Conservation (phyloP, 2,113 vertebrate genomes). For the Pteruthius melanotis region DNA sequence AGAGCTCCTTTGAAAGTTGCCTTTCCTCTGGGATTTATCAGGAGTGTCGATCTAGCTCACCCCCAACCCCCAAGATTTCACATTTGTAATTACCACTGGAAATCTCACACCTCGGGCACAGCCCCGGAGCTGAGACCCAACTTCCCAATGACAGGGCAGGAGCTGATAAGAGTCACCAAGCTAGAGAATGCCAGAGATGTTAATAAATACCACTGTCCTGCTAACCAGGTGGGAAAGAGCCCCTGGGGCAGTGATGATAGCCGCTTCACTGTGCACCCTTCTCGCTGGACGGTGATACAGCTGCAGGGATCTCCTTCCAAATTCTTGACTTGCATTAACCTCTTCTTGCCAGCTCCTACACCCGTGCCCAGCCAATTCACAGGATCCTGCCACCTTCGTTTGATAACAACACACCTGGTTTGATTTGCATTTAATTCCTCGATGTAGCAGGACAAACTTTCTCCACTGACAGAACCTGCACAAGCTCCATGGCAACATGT, state of each 20-base stretch:
- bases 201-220: neutral
- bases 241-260: neutral
- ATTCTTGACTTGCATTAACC: neutral
- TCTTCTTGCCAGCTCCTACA: neutral
- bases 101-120: neutral
- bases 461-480: neutral
- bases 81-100: neutral
- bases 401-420: neutral
- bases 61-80: neutral
- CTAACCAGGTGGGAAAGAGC: neutral
- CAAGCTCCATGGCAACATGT: neutral
- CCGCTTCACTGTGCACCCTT: neutral
- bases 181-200: neutral
- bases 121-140: neutral
- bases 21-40: neutral
- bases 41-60: neutral
- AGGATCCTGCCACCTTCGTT: neutral
- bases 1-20: neutral
- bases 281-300: neutral
- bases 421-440: neutral
- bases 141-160: neutral
- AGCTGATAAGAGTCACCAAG: neutral
- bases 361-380: fast-evolving
- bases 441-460: neutral
- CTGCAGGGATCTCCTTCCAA: neutral